Percentiles rank a stretch among this genome's conserved stretches.
These are phyloP conservation scores for Rhinichthys osculus DNA, from an alignment of 2,797 vertebrate species.

Conservation along the genomic window DNA sequence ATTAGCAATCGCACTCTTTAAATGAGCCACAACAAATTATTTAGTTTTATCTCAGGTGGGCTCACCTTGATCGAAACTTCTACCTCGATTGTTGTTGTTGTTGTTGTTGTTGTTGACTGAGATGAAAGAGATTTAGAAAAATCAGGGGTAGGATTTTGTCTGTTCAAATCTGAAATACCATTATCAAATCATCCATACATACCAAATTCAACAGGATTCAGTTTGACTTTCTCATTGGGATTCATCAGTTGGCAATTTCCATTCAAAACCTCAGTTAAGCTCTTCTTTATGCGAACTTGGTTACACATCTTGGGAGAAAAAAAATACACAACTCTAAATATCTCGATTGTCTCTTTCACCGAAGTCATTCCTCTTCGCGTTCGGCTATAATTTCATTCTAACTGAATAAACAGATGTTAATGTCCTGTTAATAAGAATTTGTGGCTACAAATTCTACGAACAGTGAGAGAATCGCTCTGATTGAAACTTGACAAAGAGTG, in stretches of 20 bases:
- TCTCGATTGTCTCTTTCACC: not conserved
- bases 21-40: not conserved
- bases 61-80: not conserved
- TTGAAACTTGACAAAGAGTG: not conserved
- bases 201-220: conserved; percentile 59
- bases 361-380: not conserved
- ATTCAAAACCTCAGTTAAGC: conserved; percentile 61
- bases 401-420: not conserved
- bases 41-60: not conserved
- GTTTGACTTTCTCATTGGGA: not conserved
- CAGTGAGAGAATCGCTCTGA: not conserved
- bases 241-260: conserved; percentile 54
- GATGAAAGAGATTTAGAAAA: conserved; percentile 2
- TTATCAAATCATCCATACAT: conserved; percentile 26
- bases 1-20: not conserved
- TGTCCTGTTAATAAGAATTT: not conserved
- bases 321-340: not conserved
- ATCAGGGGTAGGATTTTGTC: not conserved
- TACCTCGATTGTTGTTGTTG: conserved; percentile 33
- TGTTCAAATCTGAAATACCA: not conserved
- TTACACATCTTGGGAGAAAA: conserved; percentile 63
- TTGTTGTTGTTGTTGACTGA: conserved; percentile 48
- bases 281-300: conserved; percentile 51
- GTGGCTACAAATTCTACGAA: no score
- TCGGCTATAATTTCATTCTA: not conserved